These are phyloP conservation scores for Aplysina aerophoba DNA, from an alignment of 37 sponge, comb jelly and placozoan genomes.

Conservation along the genomic window DNA sequence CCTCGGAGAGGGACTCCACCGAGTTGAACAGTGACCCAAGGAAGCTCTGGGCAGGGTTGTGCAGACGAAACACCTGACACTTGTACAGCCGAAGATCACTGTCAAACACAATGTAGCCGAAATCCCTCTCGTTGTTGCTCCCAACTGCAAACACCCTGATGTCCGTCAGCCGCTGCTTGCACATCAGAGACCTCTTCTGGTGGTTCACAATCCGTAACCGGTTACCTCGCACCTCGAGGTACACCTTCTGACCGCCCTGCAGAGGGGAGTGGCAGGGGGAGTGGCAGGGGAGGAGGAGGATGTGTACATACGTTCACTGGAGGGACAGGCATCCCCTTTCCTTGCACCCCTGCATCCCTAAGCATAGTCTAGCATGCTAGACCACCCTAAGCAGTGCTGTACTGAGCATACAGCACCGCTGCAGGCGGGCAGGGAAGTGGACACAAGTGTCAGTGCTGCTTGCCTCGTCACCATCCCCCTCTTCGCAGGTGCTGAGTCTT, in stretches of 20 bases:
- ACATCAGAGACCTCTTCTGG: not conserved
- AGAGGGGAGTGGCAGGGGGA: slow-evolving; percentile 27
- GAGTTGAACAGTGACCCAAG: not conserved
- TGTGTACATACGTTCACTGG: too few relatives aligned
- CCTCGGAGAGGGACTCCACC: not conserved
- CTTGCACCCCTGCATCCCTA: too few relatives aligned
- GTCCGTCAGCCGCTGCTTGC: slow-evolving; percentile 60
- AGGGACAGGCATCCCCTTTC: too few relatives aligned
- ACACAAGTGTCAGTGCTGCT: too few relatives aligned
- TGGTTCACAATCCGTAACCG: not conserved
- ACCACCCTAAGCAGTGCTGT: too few relatives aligned
- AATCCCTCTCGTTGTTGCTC: slow-evolving; percentile 81
- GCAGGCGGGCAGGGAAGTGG: too few relatives aligned
- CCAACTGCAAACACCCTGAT: slow-evolving; percentile 89
- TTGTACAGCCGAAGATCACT: slow-evolving; percentile 43
- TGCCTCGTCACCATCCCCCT: too few relatives aligned
- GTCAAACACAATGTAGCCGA: slow-evolving; percentile 83
- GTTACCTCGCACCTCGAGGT: slow-evolving; percentile 2
- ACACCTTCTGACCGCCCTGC: slow-evolving; percentile 14
- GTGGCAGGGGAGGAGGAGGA: slow-evolving; percentile 28
- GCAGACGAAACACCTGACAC: slow-evolving; percentile 83
- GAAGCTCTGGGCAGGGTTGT: slow-evolving; percentile 57
- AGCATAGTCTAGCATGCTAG: too few relatives aligned
- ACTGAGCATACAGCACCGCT: too few relatives aligned
- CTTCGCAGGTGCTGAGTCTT: not conserved